phyloP scores from a whole-genome alignment of 2,113 vertebrate species.

The Noturus placidus region DNA sequence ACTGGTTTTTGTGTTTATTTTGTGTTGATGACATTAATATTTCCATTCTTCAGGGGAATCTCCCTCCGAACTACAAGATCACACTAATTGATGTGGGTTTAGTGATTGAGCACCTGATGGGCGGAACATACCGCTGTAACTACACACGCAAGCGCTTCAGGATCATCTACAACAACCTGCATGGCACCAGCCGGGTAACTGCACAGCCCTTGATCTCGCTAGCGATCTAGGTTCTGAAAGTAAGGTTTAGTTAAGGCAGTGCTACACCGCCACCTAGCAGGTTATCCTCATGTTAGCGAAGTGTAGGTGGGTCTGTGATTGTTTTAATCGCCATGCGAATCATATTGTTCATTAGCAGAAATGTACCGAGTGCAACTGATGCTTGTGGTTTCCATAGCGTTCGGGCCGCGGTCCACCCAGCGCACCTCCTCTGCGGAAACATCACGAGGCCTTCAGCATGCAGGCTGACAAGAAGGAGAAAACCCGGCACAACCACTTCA shows the following conservation, averaged over 20 bases:
- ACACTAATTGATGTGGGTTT: constrained; percentile 94
- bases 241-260: not conserved
- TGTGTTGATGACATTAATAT: not conserved
- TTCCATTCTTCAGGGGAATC: constrained; percentile 80
- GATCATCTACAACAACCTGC: constrained; percentile 96
- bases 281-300: not conserved
- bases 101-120: constrained; percentile 97
- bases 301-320: not conserved
- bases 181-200: constrained; percentile 87
- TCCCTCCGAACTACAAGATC: constrained; percentile 97
- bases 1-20: too few relatives aligned
- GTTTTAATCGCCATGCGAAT: not conserved
- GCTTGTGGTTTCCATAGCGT: constrained; percentile 71
- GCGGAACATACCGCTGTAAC: constrained; percentile 95
- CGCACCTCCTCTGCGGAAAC: constrained; percentile 87
- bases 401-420: constrained; percentile 82
- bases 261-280: not conserved
- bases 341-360: not conserved
- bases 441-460: constrained; percentile 90
- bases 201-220: not conserved
- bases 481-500: constrained; percentile 97
- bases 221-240: too few relatives aligned
- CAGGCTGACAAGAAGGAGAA: constrained; percentile 97
- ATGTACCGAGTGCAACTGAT: not conserved
- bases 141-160: constrained; percentile 95